Conservation (phyloP, 2,113 vertebrate genomes). For the Brachionichthys hirsutus region DNA sequence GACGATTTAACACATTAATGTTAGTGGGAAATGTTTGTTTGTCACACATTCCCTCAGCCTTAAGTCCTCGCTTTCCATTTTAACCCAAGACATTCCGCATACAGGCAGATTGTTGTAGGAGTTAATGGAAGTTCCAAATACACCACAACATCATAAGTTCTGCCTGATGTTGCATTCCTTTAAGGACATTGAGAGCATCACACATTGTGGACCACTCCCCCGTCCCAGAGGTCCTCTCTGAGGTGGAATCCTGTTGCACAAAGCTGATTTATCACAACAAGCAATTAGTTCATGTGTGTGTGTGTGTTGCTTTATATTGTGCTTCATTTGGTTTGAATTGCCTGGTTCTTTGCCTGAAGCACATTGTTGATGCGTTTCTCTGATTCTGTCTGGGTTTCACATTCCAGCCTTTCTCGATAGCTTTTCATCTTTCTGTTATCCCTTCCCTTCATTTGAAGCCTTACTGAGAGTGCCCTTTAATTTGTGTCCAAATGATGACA, state of each 20-base stretch:
- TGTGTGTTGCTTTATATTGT: constrained; percentile 20
- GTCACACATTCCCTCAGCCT: constrained; percentile 22
- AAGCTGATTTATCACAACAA: constrained; percentile 54
- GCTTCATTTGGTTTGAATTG: constrained; percentile 63
- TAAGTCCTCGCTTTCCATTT: constrained; percentile 21
- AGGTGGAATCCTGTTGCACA: constrained; percentile 34
- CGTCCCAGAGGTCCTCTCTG: constrained; percentile 32
- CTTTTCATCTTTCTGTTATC: constrained; percentile 10
- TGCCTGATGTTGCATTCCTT: constrained; percentile 44
- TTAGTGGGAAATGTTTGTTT: constrained; percentile 26
- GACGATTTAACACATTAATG: constrained; percentile 39
- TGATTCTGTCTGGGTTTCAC: constrained; percentile 14
- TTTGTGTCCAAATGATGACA: constrained; percentile 48
- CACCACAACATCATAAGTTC: constrained; percentile 48
- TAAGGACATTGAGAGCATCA: constrained; percentile 29
- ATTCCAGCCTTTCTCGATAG: constrained; percentile 4
- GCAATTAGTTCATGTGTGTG: constrained; percentile 16
- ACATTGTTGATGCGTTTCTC: background rate
- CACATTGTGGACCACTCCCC: constrained; percentile 41
- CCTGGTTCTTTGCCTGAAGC: constrained; percentile 47
- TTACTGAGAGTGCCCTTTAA: constrained; percentile 38
- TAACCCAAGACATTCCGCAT: constrained; percentile 16
- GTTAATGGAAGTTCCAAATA: constrained; percentile 49
- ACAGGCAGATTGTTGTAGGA: constrained; percentile 57
- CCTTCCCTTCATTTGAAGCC: constrained; percentile 18